phyloP scores from a whole-genome alignment of 2,888 invertebrate genomes.

The Parnassius glacialis region DNA sequence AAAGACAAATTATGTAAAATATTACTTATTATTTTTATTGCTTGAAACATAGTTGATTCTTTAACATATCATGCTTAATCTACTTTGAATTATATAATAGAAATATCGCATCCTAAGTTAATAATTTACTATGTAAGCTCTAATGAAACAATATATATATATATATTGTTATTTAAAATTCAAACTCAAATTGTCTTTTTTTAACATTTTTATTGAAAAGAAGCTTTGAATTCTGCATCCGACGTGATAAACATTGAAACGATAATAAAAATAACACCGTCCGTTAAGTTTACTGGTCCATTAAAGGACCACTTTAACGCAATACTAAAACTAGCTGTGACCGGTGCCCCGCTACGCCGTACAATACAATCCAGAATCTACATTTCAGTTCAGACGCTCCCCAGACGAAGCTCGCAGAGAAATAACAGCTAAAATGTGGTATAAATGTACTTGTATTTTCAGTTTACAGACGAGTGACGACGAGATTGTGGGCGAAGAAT shows the following conservation, averaged over 20 bases:
- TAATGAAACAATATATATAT: neutral
- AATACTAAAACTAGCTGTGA: conserved; percentile 8
- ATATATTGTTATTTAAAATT: neutral
- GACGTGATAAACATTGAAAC: conserved; percentile 6
- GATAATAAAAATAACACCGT: neutral
- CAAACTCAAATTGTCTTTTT: neutral
- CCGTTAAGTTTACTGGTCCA: conserved; percentile 4
- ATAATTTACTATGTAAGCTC: conserved; percentile 1
- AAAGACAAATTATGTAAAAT: too few species aligned
- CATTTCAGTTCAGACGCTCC: conserved; percentile 6
- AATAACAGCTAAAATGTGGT: conserved; percentile 24
- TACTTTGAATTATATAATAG: too few species aligned
- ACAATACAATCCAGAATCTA: conserved; percentile 15
- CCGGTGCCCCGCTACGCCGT: neutral
- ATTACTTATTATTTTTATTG: too few species aligned
- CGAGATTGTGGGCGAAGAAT: conserved; percentile 20
- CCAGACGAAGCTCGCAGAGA: conserved; percentile 18
- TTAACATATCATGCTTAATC: too few species aligned
- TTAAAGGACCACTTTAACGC: conserved; percentile 14
- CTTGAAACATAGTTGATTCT: too few species aligned
- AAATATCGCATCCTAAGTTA: neutral
- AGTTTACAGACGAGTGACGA: conserved; percentile 19
- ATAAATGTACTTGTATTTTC: conserved; percentile 27
- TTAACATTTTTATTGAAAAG: neutral
- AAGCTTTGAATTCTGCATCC: neutral